These are phyloP conservation scores for Cervus canadensis DNA, from an alignment of 2,113 vertebrate species.

Conservation along the genomic window DNA sequence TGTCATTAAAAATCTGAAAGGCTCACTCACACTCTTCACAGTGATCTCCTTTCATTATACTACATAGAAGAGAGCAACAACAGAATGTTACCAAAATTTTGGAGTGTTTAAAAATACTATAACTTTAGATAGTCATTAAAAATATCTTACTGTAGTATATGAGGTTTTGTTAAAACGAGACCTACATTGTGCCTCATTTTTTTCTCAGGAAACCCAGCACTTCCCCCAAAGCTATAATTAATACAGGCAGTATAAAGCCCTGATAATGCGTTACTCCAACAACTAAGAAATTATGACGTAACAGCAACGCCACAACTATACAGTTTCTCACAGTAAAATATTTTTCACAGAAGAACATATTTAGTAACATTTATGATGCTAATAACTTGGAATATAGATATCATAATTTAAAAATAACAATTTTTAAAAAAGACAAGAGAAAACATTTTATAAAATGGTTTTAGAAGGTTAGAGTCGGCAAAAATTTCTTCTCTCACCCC, in stretches of 20 bases:
- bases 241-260: not conserved
- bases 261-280: not conserved
- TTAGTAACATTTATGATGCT: not conserved
- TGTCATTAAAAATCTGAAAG: not conserved
- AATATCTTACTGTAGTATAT: not conserved
- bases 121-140: constrained; percentile 32
- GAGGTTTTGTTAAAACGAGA: not conserved
- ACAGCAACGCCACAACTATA: not conserved
- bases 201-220: not conserved
- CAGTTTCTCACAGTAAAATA: not conserved
- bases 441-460: not conserved
- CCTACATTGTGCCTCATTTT: not conserved
- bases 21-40: not conserved
- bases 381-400: constrained; percentile 7
- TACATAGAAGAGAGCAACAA: not conserved
- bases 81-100: not conserved
- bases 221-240: not conserved
- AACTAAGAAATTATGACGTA: not conserved
- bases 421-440: not conserved
- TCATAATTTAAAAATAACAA: constrained; percentile 27
- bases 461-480: not conserved
- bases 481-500: not conserved
- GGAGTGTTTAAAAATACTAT: not conserved
- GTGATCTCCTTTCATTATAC: not conserved
- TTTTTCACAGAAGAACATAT: not conserved